Base-by-base conservation (phyloP, 2,888 invertebrate species). In the Octodonta nipae region DNA sequence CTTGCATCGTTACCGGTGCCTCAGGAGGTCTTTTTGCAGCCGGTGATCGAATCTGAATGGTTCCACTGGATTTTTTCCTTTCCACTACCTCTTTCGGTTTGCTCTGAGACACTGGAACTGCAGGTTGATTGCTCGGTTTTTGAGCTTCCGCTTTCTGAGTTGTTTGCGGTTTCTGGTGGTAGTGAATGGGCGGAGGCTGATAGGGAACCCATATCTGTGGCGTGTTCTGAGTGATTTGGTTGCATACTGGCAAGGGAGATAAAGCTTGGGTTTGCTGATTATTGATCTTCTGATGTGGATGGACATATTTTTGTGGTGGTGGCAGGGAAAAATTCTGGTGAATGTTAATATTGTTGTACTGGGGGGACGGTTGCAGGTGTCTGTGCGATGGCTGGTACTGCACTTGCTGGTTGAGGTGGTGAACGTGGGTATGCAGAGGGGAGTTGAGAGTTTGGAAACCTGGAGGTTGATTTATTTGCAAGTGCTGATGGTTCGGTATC, bases 1-100 rank as follows among this genome's bases (percentile, higher is more conserved):
- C 91, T 45, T 85, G 77, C 51, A 86, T 71, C 1, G 86, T 76
- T 5, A 91, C 87, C 5, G 84, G 81, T 1, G 88, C 83, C 26
- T 84, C 75, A n/a, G 77, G 70, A 36, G 82, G 79, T 40, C 91
- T 69, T 59, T 87, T 85, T 4, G 88, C 86, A 26, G 80, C 69
- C 1, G 89, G 89, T 5, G 87, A 83, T 37, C 82, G 71, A 26
- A 85, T 55, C 10, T 78, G 78, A 50, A 39, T 33, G 12, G 35
- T 38, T 16, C 41, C 42, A 28, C 35, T 43, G 7, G 44, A 41
- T 28, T 50, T 51, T 36, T 49, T 54, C 31, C 46, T 46, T 30
- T 54, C 51, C 8, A 47, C 41, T 12, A 33, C 36, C 26, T 54
- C 51, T 38, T 50, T 54, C 15, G 46, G 29, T 38, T 51, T 54